A percentile compares a stretch with the other conserved stretches of the same genome.
Conservation (phyloP, 1,140 invertebrate species). For the Euura saliciscinereae region DNA sequence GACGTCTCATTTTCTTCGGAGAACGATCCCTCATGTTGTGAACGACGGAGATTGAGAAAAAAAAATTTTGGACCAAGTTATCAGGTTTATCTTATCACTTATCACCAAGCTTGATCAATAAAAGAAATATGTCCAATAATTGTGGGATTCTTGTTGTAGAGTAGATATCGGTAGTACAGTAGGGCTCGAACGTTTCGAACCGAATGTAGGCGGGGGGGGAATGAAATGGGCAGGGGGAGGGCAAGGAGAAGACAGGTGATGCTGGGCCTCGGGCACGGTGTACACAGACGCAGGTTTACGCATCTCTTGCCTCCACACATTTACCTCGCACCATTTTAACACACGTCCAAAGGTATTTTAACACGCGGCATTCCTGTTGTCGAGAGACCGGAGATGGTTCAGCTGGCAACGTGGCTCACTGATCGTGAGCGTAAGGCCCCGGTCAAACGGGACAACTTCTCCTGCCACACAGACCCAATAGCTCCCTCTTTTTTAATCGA, state of each 20-base stretch:
- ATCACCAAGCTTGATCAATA: neutral
- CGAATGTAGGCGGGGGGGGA: neutral
- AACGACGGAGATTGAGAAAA: no score
- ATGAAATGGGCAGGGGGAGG: conserved; percentile 16
- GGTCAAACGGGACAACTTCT: conserved; percentile 22
- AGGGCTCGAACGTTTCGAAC: neutral
- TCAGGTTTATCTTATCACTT: no score
- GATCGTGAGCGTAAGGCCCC: conserved; percentile 41
- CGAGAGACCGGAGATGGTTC: conserved; percentile 45
- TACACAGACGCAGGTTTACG: conserved; percentile 33
- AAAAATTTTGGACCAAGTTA: neutral
- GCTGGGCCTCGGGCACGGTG: conserved; percentile 37
- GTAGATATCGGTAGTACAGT: neutral
- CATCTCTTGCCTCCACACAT: conserved; percentile 31
- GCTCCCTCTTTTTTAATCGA: conserved; percentile 8
- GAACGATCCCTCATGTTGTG: neutral
- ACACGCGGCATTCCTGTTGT: conserved; percentile 58
- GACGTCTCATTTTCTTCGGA: neutral
- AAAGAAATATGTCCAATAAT: neutral
- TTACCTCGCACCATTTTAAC: conserved; percentile 19
- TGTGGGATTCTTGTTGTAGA: no score
- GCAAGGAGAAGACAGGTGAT: conserved; percentile 56
- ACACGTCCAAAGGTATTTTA: conserved; percentile 53
- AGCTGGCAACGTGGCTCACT: conserved; percentile 53
- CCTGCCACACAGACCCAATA: conserved; percentile 9